Evolutionary conservation across 2,113 vertebrate genomes (phyloP).

Genomic region (Sorex fumeus): DNA sequence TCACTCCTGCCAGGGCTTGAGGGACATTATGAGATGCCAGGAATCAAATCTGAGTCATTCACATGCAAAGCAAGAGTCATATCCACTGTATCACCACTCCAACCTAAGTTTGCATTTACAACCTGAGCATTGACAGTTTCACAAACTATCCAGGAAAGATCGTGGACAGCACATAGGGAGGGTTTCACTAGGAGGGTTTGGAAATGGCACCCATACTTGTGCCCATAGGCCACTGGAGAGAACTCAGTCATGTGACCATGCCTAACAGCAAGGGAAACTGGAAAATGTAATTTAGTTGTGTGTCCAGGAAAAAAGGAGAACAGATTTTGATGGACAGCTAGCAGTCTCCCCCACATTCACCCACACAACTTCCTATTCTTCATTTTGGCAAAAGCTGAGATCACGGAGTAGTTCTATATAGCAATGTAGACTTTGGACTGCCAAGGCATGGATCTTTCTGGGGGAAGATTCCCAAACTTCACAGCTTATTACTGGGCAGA

Average conservation of each 20-base stretch:
- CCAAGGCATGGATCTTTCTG: conserved; percentile 35
- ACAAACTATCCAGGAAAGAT: neutral
- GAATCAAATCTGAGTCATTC: no score
- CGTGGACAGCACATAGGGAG: neutral
- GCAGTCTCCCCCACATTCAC: conserved; percentile 66
- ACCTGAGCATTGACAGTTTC: neutral
- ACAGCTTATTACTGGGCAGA: conserved; percentile 18
- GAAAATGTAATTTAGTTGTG: conserved; percentile 51
- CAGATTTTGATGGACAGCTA: conserved; percentile 73
- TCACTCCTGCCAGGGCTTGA: no score
- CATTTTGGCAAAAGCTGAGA: conserved; percentile 68
- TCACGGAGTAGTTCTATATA: conserved; percentile 65
- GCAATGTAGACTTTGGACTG: conserved; percentile 52
- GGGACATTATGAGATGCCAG: no score
- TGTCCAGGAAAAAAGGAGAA: conserved; percentile 55
- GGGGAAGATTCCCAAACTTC: conserved; percentile 19
- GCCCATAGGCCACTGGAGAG: neutral
- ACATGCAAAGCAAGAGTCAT: no score
- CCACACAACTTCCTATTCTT: conserved; percentile 78
- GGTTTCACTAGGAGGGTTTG: neutral
- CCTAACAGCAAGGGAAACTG: neutral
- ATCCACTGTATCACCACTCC: no score
- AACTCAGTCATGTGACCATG: conserved; percentile 7
- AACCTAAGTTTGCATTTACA: neutral
- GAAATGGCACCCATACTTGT: neutral